Evolutionary conservation across 1,140 invertebrate species (phyloP).

Genomic region (Tetragonula clypearis): DNA sequence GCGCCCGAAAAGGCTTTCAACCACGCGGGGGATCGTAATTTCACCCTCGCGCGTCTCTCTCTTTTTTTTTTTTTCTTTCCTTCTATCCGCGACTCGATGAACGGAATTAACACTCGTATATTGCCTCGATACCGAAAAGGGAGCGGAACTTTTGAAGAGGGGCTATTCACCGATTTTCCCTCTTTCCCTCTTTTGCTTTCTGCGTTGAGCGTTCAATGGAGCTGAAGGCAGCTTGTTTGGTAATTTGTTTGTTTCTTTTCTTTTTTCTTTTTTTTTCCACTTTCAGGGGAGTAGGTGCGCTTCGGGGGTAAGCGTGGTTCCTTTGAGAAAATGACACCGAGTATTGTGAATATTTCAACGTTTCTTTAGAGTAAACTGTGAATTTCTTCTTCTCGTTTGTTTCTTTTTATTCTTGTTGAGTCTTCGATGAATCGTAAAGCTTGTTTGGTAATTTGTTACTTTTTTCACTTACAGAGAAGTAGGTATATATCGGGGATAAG

Average conservation of each 20-base stretch:
- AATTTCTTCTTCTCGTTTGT: no score
- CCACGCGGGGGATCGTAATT: conserved; percentile 17
- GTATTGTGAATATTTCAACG: neutral
- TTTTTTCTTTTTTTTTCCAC: neutral
- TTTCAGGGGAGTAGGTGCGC: no score
- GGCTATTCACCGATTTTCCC: neutral
- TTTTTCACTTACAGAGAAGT: no score
- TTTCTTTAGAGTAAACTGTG: no score
- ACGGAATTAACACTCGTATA: conserved; percentile 36
- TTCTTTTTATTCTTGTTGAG: no score
- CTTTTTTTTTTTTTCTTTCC: neutral
- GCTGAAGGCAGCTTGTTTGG: neutral
- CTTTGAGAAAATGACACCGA: neutral
- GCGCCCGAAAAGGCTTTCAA: neutral
- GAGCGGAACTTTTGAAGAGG: neutral
- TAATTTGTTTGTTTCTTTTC: neutral
- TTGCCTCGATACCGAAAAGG: conserved; percentile 1
- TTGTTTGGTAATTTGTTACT: no score
- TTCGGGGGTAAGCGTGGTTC: neutral
- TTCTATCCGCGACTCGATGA: conserved; percentile 2
- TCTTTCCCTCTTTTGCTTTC: neutral
- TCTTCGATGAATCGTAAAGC: no score
- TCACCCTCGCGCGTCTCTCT: conserved; percentile 17
- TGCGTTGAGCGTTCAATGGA: conserved; percentile 5
- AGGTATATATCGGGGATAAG: no score